These are phyloP conservation scores for Mesocricetus auratus DNA, from an alignment of 2,113 vertebrate species.

Conservation along the genomic window DNA sequence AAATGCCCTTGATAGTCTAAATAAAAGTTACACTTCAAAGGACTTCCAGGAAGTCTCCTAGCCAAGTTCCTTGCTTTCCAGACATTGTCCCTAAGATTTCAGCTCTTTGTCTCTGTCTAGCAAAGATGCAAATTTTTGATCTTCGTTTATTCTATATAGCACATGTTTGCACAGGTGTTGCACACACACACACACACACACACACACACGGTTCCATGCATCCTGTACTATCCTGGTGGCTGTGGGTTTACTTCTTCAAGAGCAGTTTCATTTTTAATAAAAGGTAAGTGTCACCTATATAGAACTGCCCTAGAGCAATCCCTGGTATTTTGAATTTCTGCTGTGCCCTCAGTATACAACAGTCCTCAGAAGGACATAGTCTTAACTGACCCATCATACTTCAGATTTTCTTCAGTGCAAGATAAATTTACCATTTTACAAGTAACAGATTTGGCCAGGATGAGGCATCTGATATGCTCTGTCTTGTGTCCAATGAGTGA, in stretches of 20 bases:
- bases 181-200: not conserved
- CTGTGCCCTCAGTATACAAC: not conserved
- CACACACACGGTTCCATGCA: not conserved
- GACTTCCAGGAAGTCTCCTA: slow-evolving; percentile 66
- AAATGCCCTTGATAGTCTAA: slow-evolving; percentile 57
- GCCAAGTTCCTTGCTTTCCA: slow-evolving; percentile 57
- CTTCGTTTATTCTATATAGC: not conserved
- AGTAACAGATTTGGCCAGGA: not conserved
- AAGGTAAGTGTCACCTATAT: not conserved
- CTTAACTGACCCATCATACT: not conserved
- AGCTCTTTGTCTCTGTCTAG: slow-evolving; percentile 48
- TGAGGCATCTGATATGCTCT: not conserved
- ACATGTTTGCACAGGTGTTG: rapidly evolving
- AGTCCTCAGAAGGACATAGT: not conserved
- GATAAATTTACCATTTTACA: not conserved
- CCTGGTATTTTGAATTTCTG: not conserved
- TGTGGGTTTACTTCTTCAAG: not conserved
- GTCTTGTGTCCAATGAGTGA: not conserved
- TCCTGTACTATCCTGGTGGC: not conserved
- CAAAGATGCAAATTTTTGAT: slow-evolving; percentile 18
- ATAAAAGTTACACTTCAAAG: slow-evolving; percentile 69
- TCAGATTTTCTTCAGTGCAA: not conserved
- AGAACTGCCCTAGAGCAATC: not conserved
- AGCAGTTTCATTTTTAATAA: not conserved
- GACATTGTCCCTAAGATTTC: slow-evolving; percentile 20